Evolutionary conservation across 2,797 vertebrate species (phyloP), one percentile per base, ranked within the genome.

Genomic region (Potorous gilbertii): DNA sequence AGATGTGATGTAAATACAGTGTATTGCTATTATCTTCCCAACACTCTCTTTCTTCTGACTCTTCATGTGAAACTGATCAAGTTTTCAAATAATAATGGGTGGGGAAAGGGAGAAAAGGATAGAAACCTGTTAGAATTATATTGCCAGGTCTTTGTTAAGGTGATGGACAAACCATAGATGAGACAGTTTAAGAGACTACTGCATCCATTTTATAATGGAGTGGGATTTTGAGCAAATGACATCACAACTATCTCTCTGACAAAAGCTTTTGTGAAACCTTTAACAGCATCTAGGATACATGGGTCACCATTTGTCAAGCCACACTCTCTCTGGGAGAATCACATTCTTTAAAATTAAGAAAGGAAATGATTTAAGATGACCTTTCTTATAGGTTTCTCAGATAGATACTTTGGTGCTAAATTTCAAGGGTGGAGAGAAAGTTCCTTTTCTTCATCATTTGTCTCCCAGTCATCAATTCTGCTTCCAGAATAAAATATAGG

Each of bases 81-180:
- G 91, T 29, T 96, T 93, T 96, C 95, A 97, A 97, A 97, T 96
- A 97, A 98, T 95, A 93, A 97, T 34, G 62, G 90, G 95, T 97
- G 27, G 97, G 96, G 97, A 93, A 94, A 96, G 59, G 50, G 54
- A 95, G 94, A 91, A 93, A n/a, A 55, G 96, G 96, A 96, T 74
- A 98, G 93, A 97, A 93, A 59, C 66, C 92, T 93, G 95, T 94
- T 92, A 66, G 89, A 90, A 93, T 92, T 93, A 57, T 46, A 91
- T 55, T 93, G 91, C 92, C 55, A 91, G 92, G 95, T 97, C 87
- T 94, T 96, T 62, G 27, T 59, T 59, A 59, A 16, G 62, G 91
- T 96, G 56, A 96, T 92, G 56, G 95, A 93, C 8, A 66, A 54
- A 18, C 24, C 1, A 91, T 87, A 56, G 92, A 24, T 46, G 62